Base-by-base conservation (phyloP, 2,113 vertebrate species). In the Tenrec ecaudatus region DNA sequence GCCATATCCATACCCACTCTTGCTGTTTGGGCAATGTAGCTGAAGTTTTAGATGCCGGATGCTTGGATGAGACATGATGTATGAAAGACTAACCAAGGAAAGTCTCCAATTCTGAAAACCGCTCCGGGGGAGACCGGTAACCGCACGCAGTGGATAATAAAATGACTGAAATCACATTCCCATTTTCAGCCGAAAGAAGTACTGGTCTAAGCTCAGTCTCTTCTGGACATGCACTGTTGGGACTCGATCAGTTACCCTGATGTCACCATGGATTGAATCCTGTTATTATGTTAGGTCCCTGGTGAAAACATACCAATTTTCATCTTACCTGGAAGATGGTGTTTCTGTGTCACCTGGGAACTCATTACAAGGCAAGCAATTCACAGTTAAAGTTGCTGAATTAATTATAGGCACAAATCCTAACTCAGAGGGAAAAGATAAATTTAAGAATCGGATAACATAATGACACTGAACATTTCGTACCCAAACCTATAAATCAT, bases 351-450 rank as follows among this genome's bases (percentile, higher is more conserved):
- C 96, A 96, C 95, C 69, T 91, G 97, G 96, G 97, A 98, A 90
- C 96, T 97, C 97, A 97, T 97, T 97, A 97, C 23, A 96, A 93
- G 93, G 92, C 94, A 97, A 96, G 91, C 87, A 93, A 94, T 95
- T 89, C 80, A 47, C 79, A 88, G 96, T 96, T 96, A 88, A 94
- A 95, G 86, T 95, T 97, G 91, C 95, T 94, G 92, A 94, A 96
- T 97, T 98, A 97, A 97, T 97, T 96, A 86, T 0, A 94, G 90
- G 79, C 80, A 77, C 43, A 95, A 81, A 95, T 84, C 12, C 69
- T 81, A 57, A 96, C 77, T 96, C 84, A 90, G 79, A 94, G 53
- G 62, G 81, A 90, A 81, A 94, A 94, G 83, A 78, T 69, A 94
- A 95, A 76, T 88, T 91, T 82, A 78, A 82, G 80, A 88, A 69